Conservation (phyloP, 1,140 invertebrate genomes). For the Hylyphantes graminicola region DNA sequence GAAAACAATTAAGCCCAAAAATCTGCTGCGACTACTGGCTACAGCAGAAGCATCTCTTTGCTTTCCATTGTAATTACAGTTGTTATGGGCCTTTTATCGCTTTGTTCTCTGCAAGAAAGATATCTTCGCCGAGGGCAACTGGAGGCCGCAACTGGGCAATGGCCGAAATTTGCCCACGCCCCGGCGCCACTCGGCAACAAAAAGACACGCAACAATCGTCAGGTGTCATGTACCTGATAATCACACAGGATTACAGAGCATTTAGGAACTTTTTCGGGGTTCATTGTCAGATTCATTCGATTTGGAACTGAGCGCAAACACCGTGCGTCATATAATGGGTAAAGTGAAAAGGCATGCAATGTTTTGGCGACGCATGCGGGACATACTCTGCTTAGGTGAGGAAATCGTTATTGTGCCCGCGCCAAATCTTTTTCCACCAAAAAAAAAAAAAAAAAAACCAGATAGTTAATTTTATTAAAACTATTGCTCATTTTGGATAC, state of each 20-base stretch:
- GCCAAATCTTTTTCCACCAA: too few relatives aligned
- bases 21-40: too few relatives aligned
- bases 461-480: too few relatives aligned
- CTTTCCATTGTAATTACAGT: constrained; percentile 56
- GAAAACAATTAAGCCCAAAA: constrained; percentile 5
- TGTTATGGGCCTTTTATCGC: constrained; percentile 59
- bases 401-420: too few relatives aligned
- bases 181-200: constrained; percentile 43
- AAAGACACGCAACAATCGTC: constrained; percentile 47
- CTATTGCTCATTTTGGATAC: too few relatives aligned
- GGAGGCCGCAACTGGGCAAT: constrained; percentile 50
- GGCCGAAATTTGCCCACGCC: constrained; percentile 57
- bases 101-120: constrained; percentile 46
- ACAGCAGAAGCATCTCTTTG: constrained; percentile 3
- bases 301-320: too few relatives aligned
- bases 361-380: too few relatives aligned
- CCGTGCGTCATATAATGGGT: too few relatives aligned
- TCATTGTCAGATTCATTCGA: background rate
- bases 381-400: too few relatives aligned
- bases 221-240: constrained; percentile 54
- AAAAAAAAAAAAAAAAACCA: too few relatives aligned
- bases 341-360: too few relatives aligned
- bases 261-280: constrained; percentile 14
- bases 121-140: constrained; percentile 38
- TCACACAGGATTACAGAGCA: constrained; percentile 41